Evolutionary conservation across 2,888 invertebrate species (phyloP).

Genomic region (Clostera curtula): DNA sequence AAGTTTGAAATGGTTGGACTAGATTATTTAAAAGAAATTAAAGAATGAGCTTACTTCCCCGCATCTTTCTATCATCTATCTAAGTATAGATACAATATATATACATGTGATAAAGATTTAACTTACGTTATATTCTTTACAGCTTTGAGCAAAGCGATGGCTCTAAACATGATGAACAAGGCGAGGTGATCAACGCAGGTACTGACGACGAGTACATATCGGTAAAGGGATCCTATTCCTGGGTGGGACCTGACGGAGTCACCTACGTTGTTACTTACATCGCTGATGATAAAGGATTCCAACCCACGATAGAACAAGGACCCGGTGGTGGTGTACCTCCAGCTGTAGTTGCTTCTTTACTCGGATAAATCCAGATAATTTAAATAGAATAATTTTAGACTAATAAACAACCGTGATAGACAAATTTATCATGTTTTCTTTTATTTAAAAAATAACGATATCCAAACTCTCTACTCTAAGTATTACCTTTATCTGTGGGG

Average conservation of each 20-base stretch:
- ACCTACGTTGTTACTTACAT: conserved; percentile 65
- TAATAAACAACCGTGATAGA: background rate
- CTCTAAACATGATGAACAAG: conserved; percentile 60
- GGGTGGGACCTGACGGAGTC: conserved; percentile 64
- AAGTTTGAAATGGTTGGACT: too few species aligned
- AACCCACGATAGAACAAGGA: conserved; percentile 53
- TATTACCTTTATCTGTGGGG: too few species aligned
- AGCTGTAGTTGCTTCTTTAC: conserved; percentile 45
- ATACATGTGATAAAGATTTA: background rate
- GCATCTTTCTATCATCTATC: too few species aligned
- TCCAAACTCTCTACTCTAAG: too few species aligned
- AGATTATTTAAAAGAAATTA: too few species aligned
- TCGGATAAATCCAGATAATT: conserved; percentile 30
- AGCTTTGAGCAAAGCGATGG: conserved; percentile 74
- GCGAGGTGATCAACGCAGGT: conserved; percentile 65
- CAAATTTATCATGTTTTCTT: background rate
- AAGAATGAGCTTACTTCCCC: too few species aligned
- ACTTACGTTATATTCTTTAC: conserved; percentile 8
- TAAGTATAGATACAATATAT: background rate
- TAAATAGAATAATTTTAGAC: conserved; percentile 21
- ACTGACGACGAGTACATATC: conserved; percentile 67
- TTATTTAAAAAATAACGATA: too few species aligned
- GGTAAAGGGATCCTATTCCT: conserved; percentile 67
- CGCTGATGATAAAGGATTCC: conserved; percentile 75
- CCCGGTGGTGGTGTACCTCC: conserved; percentile 40